Evolutionary conservation across 2,113 vertebrate genomes (phyloP).

Genomic region (Fulica atra): DNA sequence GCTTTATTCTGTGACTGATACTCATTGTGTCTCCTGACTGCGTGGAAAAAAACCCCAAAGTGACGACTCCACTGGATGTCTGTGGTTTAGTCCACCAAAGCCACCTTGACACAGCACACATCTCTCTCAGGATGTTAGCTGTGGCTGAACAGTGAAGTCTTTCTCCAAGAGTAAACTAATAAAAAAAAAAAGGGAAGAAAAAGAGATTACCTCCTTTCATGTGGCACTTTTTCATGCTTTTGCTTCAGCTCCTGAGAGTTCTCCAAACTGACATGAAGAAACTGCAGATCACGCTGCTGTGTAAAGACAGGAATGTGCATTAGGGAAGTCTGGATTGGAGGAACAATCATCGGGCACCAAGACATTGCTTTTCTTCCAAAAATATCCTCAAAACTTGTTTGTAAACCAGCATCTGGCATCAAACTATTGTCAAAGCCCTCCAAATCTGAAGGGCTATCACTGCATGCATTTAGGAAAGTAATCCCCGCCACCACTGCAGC

Average conservation of each 20-base stretch:
- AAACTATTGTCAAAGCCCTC: background rate
- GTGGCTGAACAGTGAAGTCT: background rate
- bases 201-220: slow-evolving; percentile 70
- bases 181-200: too few species aligned
- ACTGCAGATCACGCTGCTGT: slow-evolving; percentile 85
- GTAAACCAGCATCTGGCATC: background rate
- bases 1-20: background rate
- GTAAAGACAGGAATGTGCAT: background rate
- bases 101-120: background rate
- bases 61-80: background rate
- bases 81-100: background rate
- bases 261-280: slow-evolving; percentile 83
- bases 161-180: background rate
- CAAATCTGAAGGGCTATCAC: background rate
- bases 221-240: slow-evolving; percentile 39
- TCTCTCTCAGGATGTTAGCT: background rate
- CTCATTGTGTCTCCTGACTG: background rate
- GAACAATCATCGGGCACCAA: background rate
- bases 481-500: too few species aligned
- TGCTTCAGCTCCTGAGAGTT: slow-evolving; percentile 73
- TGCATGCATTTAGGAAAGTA: background rate
- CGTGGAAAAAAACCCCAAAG: background rate
- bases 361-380: background rate
- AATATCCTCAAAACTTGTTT: background rate
- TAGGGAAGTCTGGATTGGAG: background rate